Base-by-base conservation (phyloP, 2,888 invertebrate species). In the Cacoxenus indagator region DNA sequence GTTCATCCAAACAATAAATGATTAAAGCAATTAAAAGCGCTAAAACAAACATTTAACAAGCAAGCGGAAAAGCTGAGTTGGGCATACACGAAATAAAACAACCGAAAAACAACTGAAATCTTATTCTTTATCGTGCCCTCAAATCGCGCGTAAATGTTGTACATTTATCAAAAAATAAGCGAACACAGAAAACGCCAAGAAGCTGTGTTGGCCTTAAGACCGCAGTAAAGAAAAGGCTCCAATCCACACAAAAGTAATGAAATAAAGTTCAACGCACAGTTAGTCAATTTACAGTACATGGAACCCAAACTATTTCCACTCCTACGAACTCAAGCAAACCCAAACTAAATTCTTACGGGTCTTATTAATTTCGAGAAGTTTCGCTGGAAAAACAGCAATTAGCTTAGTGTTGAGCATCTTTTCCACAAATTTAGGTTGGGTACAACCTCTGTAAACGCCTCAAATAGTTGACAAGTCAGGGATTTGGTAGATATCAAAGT, bases 1-100 rank as follows among this genome's bases (percentile, higher is more conserved):
- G 70, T 62, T 62, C 26, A 62, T 24, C 78, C 81, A 77, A 81
- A 84, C 84, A 84, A 85, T 84, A 85, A 84, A 84, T 85, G 82
- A 83, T 77, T 78, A 75, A 78, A 76, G 77, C 85, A 84, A 84
- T 84, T 85, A 84, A 84, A 78, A 84, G 76, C 75, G 74, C 80
- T 78, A 84, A 83, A 83, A 82, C 78, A 83, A 85, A 81, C 82
- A 80, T 80, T 84, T 78, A 84, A 82, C 82, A 81, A 81, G 77
- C 82, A 66, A 48, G 54, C 57, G 57, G 27, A 55, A 55, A 57
- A 46, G 31, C 37, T 19, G 19, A 57, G 65, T 57, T 19, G 29
- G n/a, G 22, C 22, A 48, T 31, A 45, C 62, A 62, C 14, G 45
- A 22, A 43, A 29, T 37, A 61, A 45, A 14, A 19, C n/a, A 64